Evolutionary conservation across 37 sponge, comb jelly and placozoan species (phyloP).

Genomic region (Oopsacas minuta): DNA sequence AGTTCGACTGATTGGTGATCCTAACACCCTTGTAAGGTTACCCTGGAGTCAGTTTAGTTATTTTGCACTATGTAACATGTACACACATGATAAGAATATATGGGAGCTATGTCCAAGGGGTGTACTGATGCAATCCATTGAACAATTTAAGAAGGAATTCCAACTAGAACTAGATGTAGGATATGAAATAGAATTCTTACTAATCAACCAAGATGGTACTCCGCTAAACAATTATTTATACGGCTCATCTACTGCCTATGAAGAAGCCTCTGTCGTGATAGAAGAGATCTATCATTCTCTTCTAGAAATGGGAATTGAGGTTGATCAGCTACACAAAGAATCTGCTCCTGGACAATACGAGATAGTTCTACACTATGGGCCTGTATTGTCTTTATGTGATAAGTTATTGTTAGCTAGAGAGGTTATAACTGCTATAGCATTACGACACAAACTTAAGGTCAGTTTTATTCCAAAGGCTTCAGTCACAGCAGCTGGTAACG

Average conservation of each 20-base stretch:
- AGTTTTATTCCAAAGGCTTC: slow-evolving; percentile 32
- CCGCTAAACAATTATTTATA: slow-evolving; percentile 23
- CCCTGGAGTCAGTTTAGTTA: slow-evolving; percentile 19
- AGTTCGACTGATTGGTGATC: slow-evolving; percentile 28
- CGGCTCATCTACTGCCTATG: slow-evolving; percentile 2
- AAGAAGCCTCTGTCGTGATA: not conserved
- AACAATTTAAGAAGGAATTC: not conserved
- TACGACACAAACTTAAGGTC: slow-evolving; percentile 22
- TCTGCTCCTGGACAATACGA: slow-evolving; percentile 28
- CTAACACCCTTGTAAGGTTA: slow-evolving; percentile 18
- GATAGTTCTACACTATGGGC: slow-evolving; percentile 19
- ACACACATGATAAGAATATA: slow-evolving; percentile 14
- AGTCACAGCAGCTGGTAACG: slow-evolving; percentile 26
- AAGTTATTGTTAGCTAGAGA: slow-evolving; percentile 25
- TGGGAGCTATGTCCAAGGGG: slow-evolving; percentile 25
- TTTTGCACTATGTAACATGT: slow-evolving; percentile 22
- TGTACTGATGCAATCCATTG: slow-evolving; percentile 22
- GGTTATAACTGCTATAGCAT: slow-evolving; percentile 22
- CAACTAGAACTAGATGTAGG: slow-evolving; percentile 25
- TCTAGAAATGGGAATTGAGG: slow-evolving; percentile 17
- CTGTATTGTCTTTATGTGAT: slow-evolving; percentile 24
- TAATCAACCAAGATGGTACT: slow-evolving; percentile 14
- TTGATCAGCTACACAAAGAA: slow-evolving; percentile 25
- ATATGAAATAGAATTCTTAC: slow-evolving; percentile 30
- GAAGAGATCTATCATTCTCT: slow-evolving; percentile 23